Base-by-base conservation (phyloP, 2,797 vertebrate species). In the Scarus forsteni region DNA sequence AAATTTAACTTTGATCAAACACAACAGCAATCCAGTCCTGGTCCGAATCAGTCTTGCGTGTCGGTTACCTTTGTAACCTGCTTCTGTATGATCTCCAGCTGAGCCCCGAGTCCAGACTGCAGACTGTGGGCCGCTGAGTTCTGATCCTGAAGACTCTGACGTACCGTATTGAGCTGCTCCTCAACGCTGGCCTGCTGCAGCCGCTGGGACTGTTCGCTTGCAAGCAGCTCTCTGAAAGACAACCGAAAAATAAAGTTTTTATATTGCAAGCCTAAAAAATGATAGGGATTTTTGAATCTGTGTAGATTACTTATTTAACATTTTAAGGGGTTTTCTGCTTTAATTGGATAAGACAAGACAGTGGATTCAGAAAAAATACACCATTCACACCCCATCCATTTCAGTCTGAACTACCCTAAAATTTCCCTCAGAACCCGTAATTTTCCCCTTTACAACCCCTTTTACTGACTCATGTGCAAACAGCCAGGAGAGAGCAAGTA, bases 171-270 rank as follows among this genome's bases (percentile, higher is more conserved):
- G 18, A 88, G 73, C 72, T 88, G 81, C 40, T 92, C 77, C 84
- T 91, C 81, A 76, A 73, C 27, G 13, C 52, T 60, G 14, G 49
- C 65, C 85, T 81, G 81, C 81, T 84, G 73, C 3, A 64, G 50
- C 73, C 1, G 35, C 75, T 81, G 83, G 12, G 61, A 61, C 72
- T 69, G 66, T 36, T 88, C 83, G 0, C 11, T 60, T 57, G 83
- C 65, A 7, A 90, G 60, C 45, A 85, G 18, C 60, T 65, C 81
- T 60, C 93, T 92, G 88, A 60, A 82, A 84, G 44, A 85, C 49
- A 87, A 40, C 6, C 19, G 7, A 50, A 8, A 46, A 18, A 54
- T 13, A 45, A 27, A 43, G 3, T 19, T 18, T 52, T 15, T 10
- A 8, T 5, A 27, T 14, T 19, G 16, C 46, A 56, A 66, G 16